phyloP scores from a whole-genome alignment of 2,797 vertebrate genomes.

The Halcyon chelicuti region DNA sequence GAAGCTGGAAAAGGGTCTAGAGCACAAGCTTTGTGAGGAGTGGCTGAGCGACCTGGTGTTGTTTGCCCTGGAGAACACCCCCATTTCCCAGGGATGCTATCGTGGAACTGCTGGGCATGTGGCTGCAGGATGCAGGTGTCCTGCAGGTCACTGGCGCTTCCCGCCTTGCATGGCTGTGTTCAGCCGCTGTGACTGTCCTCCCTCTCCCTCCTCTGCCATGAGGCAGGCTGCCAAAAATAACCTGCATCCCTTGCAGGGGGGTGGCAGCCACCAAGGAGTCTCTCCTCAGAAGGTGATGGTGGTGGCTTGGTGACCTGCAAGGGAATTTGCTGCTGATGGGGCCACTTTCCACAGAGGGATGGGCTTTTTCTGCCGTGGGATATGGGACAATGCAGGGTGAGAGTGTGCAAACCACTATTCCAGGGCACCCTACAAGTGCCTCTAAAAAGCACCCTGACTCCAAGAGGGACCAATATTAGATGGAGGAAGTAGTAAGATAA shows the following conservation, averaged over 20 bases:
- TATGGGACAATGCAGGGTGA: fast-evolving
- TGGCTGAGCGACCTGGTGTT: background rate
- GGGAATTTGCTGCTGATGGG: background rate
- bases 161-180: fast-evolving
- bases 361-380: fast-evolving
- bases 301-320: fast-evolving
- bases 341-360: background rate
- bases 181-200: fast-evolving
- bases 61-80: background rate
- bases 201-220: fast-evolving
- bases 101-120: background rate
- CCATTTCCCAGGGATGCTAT: background rate
- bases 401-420: background rate
- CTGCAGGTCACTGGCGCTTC: background rate
- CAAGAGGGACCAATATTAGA: background rate
- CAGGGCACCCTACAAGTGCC: background rate
- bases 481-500: background rate
- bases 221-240: background rate
- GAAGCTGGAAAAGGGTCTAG: background rate
- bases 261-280: background rate
- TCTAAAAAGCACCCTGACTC: background rate
- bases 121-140: background rate
- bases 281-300: background rate
- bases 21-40: background rate
- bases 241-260: background rate